Base-by-base conservation (phyloP, 2,113 vertebrate species). In the Phyllostomus hastatus region DNA sequence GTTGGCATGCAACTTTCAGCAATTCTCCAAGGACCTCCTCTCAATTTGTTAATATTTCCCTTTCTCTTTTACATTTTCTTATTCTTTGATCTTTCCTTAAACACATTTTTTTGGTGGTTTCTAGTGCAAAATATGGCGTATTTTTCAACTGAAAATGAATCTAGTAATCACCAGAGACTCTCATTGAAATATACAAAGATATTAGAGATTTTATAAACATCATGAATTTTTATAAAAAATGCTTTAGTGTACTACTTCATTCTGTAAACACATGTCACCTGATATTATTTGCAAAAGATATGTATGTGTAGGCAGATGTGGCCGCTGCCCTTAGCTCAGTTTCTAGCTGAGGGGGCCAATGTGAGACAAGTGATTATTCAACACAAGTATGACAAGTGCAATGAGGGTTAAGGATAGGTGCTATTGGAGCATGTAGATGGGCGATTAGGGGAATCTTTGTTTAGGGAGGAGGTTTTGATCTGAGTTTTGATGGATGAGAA, bases 31-130 rank as follows among this genome's bases (percentile, higher is more conserved):
- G 10, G 54, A 10, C 12, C 10, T 91, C 4, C 6, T 87, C 91
- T 91, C 76, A n/a, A 26, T 64, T 72, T 46, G 72, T 73, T 89
- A 26, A 64, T 26, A 57, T 86, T 88, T 61, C 14, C 10, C 33
- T 73, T 93, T 85, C 14, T 59, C 31, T 91, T 93, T 90, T 54
- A 67, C 11, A 84, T 46, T 81, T 70, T 54, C 16, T 48, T 76
- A 10, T 76, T 87, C 46, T 90, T 91, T 97, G 83, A 92, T 96
- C 46, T 95, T 95, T 94, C 54, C 81, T 90, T 81, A 96, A 96
- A 78, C 20, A 4, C 33, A 3, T 9, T 4, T 48, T 4, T 48
- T 67, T 41, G 22, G 52, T 91, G 10, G 41, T 95, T 91, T 88
- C 59, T 28, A 67, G 16, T 85, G 31, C 8, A 81, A 72, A 67